Conservation (phyloP, 1,140 invertebrate species). For the Cyphomyrmex costatus region DNA sequence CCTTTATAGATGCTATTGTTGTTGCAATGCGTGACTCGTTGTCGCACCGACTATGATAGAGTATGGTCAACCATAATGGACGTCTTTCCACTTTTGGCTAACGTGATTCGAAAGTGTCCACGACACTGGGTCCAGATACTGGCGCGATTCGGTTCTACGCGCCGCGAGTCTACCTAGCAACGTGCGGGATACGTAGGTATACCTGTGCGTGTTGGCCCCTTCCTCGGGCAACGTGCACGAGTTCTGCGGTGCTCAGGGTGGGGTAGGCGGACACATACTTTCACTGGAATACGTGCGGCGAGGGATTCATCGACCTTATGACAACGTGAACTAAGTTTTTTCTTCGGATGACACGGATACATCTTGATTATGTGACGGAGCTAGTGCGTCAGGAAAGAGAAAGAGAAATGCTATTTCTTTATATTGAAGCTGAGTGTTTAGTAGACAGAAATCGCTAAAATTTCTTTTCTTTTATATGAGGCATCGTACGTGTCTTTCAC, state of each 20-base stretch:
- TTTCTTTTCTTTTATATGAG: conserved; percentile 13
- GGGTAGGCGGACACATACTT: conserved; percentile 77
- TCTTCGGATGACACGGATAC: conserved; percentile 58
- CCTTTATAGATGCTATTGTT: neutral
- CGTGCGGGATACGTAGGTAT: conserved; percentile 56
- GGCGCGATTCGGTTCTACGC: conserved; percentile 70
- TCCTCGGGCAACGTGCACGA: conserved; percentile 71
- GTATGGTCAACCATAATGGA: conserved; percentile 46
- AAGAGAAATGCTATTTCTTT: conserved; percentile 48
- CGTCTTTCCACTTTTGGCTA: conserved; percentile 53
- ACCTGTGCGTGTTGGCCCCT: conserved; percentile 57
- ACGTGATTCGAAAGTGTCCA: conserved; percentile 61
- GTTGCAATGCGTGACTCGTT: conserved; percentile 13
- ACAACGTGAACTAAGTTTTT: conserved; percentile 51
- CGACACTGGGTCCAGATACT: conserved; percentile 61
- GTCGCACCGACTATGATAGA: conserved; percentile 32
- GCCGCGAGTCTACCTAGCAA: conserved; percentile 64
- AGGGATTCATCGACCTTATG: conserved; percentile 64
- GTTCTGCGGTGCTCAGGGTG: conserved; percentile 72
- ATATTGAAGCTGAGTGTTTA: neutral
- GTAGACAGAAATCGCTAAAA: neutral
- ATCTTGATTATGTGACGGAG: conserved; percentile 51
- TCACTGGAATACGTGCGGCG: conserved; percentile 73
- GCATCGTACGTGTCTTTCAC: neutral
- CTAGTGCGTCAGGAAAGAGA: conserved; percentile 19